These are phyloP conservation scores for Protomyctophum bolini DNA, from an alignment of 2,113 vertebrate species.

Conservation along the genomic window DNA sequence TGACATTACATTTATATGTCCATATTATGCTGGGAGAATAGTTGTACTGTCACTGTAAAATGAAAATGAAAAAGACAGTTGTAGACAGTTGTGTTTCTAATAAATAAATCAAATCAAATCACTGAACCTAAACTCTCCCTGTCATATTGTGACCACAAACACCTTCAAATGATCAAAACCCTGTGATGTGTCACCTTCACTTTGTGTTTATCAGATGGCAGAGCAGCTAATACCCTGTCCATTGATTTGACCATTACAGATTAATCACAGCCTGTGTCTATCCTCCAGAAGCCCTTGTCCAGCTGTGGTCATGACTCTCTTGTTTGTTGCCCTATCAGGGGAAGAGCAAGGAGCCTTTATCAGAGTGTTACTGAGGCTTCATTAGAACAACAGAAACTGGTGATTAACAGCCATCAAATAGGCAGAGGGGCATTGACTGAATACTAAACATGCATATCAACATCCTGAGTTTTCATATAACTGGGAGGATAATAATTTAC, in stretches of 20 bases:
- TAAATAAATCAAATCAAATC: too few relatives aligned
- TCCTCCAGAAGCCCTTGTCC: conserved; percentile 9
- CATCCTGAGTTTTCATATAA: too few relatives aligned
- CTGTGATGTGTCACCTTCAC: neutral
- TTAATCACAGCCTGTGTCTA: conserved; percentile 44
- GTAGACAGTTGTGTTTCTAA: neutral
- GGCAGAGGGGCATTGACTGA: conserved; percentile 22
- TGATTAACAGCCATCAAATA: conserved; percentile 30
- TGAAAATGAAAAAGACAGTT: neutral
- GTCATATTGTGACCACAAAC: neutral
- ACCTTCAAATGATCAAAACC: neutral
- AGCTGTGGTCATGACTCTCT: conserved; percentile 37
- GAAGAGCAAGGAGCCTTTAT: conserved; percentile 26
- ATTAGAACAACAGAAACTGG: conserved; percentile 30
- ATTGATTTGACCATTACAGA: conserved; percentile 40
- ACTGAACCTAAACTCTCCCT: neutral
- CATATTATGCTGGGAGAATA: neutral
- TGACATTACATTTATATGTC: neutral
- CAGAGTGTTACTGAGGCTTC: conserved; percentile 45
- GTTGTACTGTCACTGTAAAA: neutral
- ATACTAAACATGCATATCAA: conserved; percentile 32
- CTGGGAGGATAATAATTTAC: too few relatives aligned
- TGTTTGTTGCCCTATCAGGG: conserved; percentile 44
- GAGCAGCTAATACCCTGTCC: conserved; percentile 10
- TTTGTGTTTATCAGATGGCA: neutral